Evolutionary conservation across 2,113 vertebrate species (phyloP).

Genomic region (Ptilorrhoa leucosticta): DNA sequence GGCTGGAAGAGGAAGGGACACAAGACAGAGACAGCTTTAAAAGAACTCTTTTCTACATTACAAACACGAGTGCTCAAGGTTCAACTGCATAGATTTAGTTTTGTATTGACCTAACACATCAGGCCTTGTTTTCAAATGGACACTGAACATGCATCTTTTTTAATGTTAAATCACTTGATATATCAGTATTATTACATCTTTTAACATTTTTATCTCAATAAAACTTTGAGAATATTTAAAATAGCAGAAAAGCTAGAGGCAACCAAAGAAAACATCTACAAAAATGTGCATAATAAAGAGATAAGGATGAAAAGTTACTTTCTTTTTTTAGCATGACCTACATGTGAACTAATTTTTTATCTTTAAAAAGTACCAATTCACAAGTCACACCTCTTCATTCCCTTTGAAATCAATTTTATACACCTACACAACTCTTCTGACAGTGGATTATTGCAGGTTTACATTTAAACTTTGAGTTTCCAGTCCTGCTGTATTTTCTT

Average conservation of each 20-base stretch:
- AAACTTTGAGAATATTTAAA: not conserved
- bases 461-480: not conserved
- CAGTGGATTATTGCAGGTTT: not conserved
- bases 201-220: not conserved
- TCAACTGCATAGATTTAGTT: not conserved
- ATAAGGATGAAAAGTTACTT: not conserved
- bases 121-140: not conserved
- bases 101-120: not conserved
- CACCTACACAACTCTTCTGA: not conserved
- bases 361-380: slow-evolving; percentile 17
- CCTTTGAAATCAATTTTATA: slow-evolving; percentile 1
- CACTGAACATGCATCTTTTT: not conserved
- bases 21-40: not conserved
- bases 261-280: not conserved
- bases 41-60: not conserved
- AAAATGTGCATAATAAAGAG: not conserved
- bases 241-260: not conserved
- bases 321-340: not conserved
- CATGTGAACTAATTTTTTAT: not conserved
- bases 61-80: not conserved
- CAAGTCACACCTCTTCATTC: slow-evolving; percentile 15
- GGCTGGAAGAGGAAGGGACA: not conserved
- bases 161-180: not conserved
- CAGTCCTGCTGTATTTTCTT: not conserved
- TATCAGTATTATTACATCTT: not conserved